These are phyloP conservation scores for Laticauda colubrina DNA, from an alignment of 2,113 vertebrate species.

Conservation along the genomic window DNA sequence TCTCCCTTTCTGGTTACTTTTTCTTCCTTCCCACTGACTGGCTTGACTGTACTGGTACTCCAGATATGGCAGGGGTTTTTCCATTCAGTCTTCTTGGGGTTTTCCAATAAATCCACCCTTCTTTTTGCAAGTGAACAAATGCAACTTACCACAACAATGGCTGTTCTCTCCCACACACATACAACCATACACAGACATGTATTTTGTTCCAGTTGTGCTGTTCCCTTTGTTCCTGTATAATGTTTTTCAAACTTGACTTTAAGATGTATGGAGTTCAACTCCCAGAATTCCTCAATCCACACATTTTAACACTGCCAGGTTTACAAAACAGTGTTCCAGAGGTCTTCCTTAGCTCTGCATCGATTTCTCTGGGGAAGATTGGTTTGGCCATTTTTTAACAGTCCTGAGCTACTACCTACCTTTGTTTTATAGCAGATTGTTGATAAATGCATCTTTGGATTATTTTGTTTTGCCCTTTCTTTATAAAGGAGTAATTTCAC, in stretches of 20 bases:
- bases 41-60: background rate
- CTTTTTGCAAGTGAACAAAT: background rate
- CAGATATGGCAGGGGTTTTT: background rate
- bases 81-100: background rate
- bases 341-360: background rate
- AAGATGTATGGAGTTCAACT: background rate
- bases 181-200: background rate
- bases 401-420: background rate
- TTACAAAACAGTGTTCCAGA: background rate
- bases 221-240: background rate
- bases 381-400: background rate
- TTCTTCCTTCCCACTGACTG: background rate
- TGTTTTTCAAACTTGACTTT: background rate
- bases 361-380: background rate
- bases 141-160: background rate
- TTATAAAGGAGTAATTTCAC: background rate
- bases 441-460: slow-evolving; percentile 35
- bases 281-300: background rate
- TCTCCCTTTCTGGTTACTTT: background rate
- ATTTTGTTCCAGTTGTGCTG: background rate
- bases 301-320: background rate
- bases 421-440: too few relatives aligned
- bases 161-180: background rate
- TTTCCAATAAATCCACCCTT: background rate
- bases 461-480: slow-evolving; percentile 23